phyloP scores from a whole-genome alignment of 2,797 vertebrate species.

The Silurus lanzhouensis region DNA sequence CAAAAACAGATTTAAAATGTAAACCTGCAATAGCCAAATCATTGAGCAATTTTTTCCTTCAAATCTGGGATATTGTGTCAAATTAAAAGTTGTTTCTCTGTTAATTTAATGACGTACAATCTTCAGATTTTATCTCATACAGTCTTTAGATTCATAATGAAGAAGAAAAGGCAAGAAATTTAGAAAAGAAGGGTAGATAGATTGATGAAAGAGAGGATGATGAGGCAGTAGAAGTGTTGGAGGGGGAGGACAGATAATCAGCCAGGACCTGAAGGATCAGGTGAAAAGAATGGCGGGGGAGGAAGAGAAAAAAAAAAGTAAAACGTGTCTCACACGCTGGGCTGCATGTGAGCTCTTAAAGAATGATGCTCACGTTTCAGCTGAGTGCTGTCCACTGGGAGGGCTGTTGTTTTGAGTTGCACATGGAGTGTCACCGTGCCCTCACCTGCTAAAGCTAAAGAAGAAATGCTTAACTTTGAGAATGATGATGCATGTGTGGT shows the following conservation, averaged over 20 bases:
- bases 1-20: neutral
- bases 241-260: conserved; percentile 37
- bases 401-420: conserved; percentile 43
- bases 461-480: conserved; percentile 36
- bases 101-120: neutral
- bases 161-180: neutral
- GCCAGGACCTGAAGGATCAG: conserved; percentile 34
- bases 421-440: conserved; percentile 52
- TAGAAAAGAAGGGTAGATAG: neutral
- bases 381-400: conserved; percentile 43
- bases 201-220: conserved; percentile 13
- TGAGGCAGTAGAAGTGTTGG: conserved; percentile 10
- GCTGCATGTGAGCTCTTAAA: conserved; percentile 52
- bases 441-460: conserved; percentile 35
- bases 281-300: conserved; percentile 22
- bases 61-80: neutral
- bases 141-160: neutral
- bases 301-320: conserved; percentile 10
- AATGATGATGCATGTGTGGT: conserved; percentile 12
- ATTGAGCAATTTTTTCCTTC: neutral
- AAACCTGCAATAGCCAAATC: neutral
- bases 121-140: neutral
- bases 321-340: conserved; percentile 49
- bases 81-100: neutral
- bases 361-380: conserved; percentile 50